A percentile compares a stretch with the other conserved stretches of the same genome.
These are phyloP conservation scores for Chaunax sp. DNA, from an alignment of 2,797 vertebrate genomes.

Conservation along the genomic window DNA sequence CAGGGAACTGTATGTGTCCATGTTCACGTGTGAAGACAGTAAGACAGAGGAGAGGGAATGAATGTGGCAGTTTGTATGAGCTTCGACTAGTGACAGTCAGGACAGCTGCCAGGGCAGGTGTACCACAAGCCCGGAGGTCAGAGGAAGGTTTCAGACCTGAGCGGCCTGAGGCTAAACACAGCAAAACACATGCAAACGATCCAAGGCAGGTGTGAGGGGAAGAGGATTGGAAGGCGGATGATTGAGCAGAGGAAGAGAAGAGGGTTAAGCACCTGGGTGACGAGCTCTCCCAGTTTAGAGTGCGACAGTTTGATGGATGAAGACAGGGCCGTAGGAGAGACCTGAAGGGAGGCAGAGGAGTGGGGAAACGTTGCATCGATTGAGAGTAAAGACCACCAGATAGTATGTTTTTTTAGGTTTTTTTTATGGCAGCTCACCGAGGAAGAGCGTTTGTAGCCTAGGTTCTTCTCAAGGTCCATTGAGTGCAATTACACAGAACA, in stretches of 20 bases:
- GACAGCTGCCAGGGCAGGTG: slow-evolving; percentile 29
- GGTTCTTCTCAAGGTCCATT: slow-evolving; percentile 73
- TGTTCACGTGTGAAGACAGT: slow-evolving; percentile 23
- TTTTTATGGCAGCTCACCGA: neutral
- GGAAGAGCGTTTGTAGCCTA: slow-evolving; percentile 17
- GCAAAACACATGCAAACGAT: slow-evolving; percentile 16
- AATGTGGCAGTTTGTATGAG: slow-evolving; percentile 22
- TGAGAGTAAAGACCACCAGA: slow-evolving; percentile 20
- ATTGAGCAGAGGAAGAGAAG: slow-evolving; percentile 59
- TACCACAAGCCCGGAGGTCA: slow-evolving; percentile 46
- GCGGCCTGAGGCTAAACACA: slow-evolving; percentile 31
- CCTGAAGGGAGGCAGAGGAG: slow-evolving; percentile 34
- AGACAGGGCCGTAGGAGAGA: slow-evolving; percentile 50
- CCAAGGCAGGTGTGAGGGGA: slow-evolving; percentile 41
- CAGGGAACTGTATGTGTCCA: slow-evolving; percentile 35
- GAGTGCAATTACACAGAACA: slow-evolving; percentile 82
- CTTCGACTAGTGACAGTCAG: slow-evolving; percentile 11
- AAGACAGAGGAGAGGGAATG: slow-evolving; percentile 19
- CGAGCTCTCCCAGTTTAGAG: slow-evolving; percentile 70
- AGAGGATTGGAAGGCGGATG: slow-evolving; percentile 38
- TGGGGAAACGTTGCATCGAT: slow-evolving; percentile 24
- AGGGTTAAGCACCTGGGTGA: slow-evolving; percentile 77
- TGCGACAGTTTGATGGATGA: slow-evolving; percentile 78
- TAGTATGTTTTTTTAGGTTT: neutral
- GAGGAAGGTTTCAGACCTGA: slow-evolving; percentile 36